Evolutionary conservation across 2,888 invertebrate genomes (phyloP), one percentile per base, ranked within the genome.

Genomic region (Chloromyia formosa): DNA sequence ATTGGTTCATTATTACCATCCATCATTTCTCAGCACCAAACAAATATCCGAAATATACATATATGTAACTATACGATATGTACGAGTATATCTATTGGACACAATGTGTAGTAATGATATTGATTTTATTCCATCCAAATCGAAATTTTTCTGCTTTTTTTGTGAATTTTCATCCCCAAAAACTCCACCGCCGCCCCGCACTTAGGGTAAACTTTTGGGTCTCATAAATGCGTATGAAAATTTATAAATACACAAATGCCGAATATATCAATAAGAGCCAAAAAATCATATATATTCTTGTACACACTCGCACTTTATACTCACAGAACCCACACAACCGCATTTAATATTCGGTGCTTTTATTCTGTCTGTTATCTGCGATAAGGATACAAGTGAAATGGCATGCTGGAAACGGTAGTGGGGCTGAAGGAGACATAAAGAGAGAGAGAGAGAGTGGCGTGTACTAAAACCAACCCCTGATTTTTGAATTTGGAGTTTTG

Each of bases 81-180:
- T 56, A 2, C 20, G n/a, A 14, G n/a, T n/a, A 62, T 35, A 62
- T 62, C n/a, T 62, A 62, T 35, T 14, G 35, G 16, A 27, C 10
- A 69, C 56, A 61, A 61, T 73, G 22, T 35, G 58, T 61, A 62
- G 60, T 18, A 73, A 64, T 54, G 16, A 60, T 76, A 76, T 76
- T 75, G 76, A 76, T 76, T 76, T 75, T 76, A 71, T 75, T 75
- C 61, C 27, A 73, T 45, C 71, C 61, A 69, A 75, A 62, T 74
- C 68, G 58, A 74, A 74, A 23, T 53, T 64, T 35, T 35, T 35
- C 27, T 35, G 2, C 27, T 7, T 35, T 35, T n/a, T 35, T 35
- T 76, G 72, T 74, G 76, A 75, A 73, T 75, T 35, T 75, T 45
- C 60, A 73, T 74, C 74, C 61, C 73, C 27, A 35, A 35, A 35